Base-by-base conservation (phyloP, 2,888 invertebrate species). In the Drosophila paranaensis region DNA sequence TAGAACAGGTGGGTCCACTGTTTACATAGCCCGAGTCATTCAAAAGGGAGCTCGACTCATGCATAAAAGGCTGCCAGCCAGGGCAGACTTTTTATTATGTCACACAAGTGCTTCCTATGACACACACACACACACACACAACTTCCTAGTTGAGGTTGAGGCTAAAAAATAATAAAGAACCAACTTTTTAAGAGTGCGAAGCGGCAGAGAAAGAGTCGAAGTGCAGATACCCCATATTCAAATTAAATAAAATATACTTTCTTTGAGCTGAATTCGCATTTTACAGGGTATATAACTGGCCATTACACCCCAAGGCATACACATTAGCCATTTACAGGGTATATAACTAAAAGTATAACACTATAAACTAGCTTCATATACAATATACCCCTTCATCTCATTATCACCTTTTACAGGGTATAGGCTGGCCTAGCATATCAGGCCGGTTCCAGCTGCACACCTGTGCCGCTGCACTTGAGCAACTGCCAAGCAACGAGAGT, bases 101-200 rank as follows among this genome's bases (percentile, higher is more conserved):
- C 79, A 81, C 79, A 88, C 86, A 85, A 85, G 85, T 88, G 86
- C 88, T 88, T 85, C 83, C 88, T 88, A 80, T 79, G 81, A 79
- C 83, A 82, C 81, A 33, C 33, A 79, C 79, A 85, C 81, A n/a
- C 42, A 16, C 45, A 81, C 79, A 85, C 79, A 48, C 74, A 85
- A 85, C 88, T 85, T 88, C 80, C 78, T 58, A 68, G 73, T 67
- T 72, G 30, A 77, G 77, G 60, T 77, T 61, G 60, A 50, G 50
- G 71, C 63, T 40, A 43, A 42, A 74, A 60, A 69, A 74, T 65
- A 69, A 43, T 33, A 35, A 64, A 58, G 64, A 53, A 50, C 45
- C 33, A 61, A 33, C 27, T 57, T 16, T 40, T 9, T 20, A 45
- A 37, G 42, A 42, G n/a, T 25, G 45, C 11, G 0, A 3, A 13